Evolutionary conservation across 2,797 vertebrate species (phyloP).

Genomic region (Philypnodon macrostomus): DNA sequence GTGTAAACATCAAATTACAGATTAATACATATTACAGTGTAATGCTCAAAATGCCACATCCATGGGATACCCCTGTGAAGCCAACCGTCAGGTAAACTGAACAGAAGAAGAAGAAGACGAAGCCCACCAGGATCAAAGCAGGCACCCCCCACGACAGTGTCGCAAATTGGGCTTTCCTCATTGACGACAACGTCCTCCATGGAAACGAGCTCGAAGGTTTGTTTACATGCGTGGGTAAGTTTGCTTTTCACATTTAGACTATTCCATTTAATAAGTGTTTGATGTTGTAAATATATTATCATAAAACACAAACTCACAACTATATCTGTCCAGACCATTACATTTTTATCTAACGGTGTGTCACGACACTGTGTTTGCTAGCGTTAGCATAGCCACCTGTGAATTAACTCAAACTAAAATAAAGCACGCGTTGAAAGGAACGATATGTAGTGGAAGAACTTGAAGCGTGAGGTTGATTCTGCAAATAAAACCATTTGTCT

Average conservation of each 20-base stretch:
- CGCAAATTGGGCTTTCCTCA: slow-evolving; percentile 34
- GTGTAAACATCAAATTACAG: too few species aligned
- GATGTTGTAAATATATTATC: too few species aligned
- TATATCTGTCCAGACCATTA: not conserved
- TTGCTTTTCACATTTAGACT: not conserved
- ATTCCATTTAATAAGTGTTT: too few species aligned
- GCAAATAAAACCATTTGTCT: not conserved
- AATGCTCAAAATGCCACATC: too few species aligned
- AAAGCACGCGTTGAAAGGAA: not conserved
- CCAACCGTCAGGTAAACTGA: too few species aligned
- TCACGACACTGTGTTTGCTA: slow-evolving; percentile 16
- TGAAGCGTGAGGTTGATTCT: not conserved
- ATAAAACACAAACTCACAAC: too few species aligned
- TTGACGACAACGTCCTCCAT: slow-evolving; percentile 39
- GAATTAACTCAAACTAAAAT: too few species aligned
- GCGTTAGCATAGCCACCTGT: slow-evolving; percentile 20
- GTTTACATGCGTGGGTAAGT: slow-evolving; percentile 76
- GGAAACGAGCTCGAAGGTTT: slow-evolving; percentile 54
- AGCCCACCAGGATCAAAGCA: too few species aligned
- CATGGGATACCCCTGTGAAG: too few species aligned
- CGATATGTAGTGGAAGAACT: too few species aligned
- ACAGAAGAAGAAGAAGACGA: too few species aligned
- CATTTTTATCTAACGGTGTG: not conserved
- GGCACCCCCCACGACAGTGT: slow-evolving; percentile 51
- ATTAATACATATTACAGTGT: too few species aligned